Percentiles rank a stretch among this genome's conserved stretches.
Conservation (phyloP, 2,113 vertebrate species). For the Chionodraco myersi region DNA sequence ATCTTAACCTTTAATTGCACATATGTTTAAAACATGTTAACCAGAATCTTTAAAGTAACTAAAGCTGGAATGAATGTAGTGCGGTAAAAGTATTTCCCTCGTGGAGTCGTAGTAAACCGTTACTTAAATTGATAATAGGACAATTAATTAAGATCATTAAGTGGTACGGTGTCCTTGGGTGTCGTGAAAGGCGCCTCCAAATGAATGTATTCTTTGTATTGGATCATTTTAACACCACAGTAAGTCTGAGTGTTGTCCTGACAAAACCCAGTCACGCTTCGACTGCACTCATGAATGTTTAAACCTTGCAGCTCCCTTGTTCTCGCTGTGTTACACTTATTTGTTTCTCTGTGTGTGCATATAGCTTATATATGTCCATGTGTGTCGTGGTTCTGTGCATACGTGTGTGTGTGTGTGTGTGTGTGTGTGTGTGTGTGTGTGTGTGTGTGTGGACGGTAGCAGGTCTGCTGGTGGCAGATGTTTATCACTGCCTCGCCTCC, state of each 20-base stretch:
- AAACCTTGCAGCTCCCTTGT: slow-evolving; percentile 30
- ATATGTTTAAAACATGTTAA: too few species aligned
- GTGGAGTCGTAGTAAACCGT: too few species aligned
- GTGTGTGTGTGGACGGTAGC: slow-evolving; percentile 19
- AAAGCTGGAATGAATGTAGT: too few species aligned
- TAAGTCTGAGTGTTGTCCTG: slow-evolving; percentile 21
- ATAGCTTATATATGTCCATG: slow-evolving; percentile 16
- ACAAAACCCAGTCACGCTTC: slow-evolving; percentile 15
- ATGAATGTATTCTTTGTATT: too few species aligned
- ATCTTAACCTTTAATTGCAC: too few species aligned
- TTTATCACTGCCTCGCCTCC: slow-evolving; percentile 65
- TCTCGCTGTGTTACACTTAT: slow-evolving; percentile 14
- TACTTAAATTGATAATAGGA: too few species aligned
- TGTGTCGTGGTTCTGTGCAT: not conserved
- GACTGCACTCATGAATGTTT: slow-evolving; percentile 32
- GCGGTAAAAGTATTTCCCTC: too few species aligned
- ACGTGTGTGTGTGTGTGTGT: not conserved
- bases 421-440: not conserved
- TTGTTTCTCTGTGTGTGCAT: not conserved
- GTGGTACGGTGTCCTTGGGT: too few species aligned
- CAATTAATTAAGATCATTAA: too few species aligned
- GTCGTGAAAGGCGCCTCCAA: too few species aligned
- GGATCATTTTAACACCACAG: not conserved
- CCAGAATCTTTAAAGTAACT: too few species aligned
- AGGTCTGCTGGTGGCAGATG: slow-evolving; percentile 56